phyloP scores from a whole-genome alignment of 2,113 vertebrate species.

The Vicugna pacos region DNA sequence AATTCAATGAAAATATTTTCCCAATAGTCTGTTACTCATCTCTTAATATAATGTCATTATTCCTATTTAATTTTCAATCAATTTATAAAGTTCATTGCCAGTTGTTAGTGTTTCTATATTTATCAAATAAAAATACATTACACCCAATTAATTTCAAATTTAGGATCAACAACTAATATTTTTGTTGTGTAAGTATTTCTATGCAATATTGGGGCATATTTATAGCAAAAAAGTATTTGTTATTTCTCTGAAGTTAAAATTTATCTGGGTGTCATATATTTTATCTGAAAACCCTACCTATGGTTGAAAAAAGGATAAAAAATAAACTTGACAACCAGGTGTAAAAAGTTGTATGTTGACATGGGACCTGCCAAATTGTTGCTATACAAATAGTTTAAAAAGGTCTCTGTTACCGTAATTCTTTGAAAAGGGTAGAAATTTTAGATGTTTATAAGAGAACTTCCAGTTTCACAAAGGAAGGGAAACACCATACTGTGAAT shows the following conservation, averaged over 20 bases:
- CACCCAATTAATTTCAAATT: background rate
- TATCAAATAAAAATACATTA: background rate
- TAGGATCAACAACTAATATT: background rate
- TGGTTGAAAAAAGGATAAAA: background rate
- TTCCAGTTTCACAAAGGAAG: conserved; percentile 50
- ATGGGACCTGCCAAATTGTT: background rate
- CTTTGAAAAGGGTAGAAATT: conserved; percentile 57
- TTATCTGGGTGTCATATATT: background rate
- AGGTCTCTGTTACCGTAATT: conserved; percentile 40
- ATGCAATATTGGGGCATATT: background rate
- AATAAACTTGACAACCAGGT: background rate
- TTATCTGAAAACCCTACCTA: background rate
- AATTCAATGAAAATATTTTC: conserved; percentile 14
- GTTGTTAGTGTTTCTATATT: background rate
- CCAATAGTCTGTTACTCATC: background rate
- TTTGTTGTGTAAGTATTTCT: background rate
- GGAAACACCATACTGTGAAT: background rate
- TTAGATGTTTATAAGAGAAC: conserved; percentile 61
- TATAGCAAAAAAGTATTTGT: background rate
- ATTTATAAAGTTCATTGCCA: background rate
- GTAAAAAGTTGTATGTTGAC: background rate
- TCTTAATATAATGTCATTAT: background rate
- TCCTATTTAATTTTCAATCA: background rate
- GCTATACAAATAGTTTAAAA: conserved; percentile 33
- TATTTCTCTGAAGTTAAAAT: background rate